Conservation (phyloP, 2,113 vertebrate genomes). For the Etheostoma cragini region DNA sequence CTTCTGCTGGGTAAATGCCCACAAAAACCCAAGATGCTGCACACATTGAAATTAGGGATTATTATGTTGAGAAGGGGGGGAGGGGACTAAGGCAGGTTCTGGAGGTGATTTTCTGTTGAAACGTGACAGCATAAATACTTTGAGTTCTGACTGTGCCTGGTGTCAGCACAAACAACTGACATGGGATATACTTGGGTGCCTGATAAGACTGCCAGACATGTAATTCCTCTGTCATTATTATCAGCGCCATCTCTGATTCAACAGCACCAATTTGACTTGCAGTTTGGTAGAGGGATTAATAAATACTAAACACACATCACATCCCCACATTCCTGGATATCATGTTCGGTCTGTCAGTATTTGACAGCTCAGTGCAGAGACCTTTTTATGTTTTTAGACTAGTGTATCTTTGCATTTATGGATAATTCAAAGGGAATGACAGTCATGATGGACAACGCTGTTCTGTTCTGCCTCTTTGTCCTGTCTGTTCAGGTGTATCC, state of each 20-base stretch:
- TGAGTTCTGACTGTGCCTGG: constrained; percentile 60
- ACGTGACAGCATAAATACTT: constrained; percentile 78
- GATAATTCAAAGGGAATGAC: not conserved
- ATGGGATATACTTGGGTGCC: constrained; percentile 61
- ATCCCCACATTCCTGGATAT: constrained; percentile 33
- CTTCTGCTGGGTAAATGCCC: constrained; percentile 62
- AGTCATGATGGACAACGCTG: not conserved
- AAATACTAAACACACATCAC: constrained; percentile 57
- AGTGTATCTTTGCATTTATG: constrained; percentile 26
- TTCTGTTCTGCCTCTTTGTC: constrained; percentile 6
- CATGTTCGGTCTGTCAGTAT: constrained; percentile 28
- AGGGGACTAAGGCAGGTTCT: constrained; percentile 30
- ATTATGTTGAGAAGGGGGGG: constrained; percentile 52
- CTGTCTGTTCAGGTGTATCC: not conserved
- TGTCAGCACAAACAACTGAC: constrained; percentile 65
- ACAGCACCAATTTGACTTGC: constrained; percentile 52
- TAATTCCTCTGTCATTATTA: constrained; percentile 70
- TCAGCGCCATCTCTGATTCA: constrained; percentile 55
- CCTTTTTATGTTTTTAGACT: constrained; percentile 17
- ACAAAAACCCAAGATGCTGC: constrained; percentile 25
- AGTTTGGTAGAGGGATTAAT: constrained; percentile 47
- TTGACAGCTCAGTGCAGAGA: constrained; percentile 11
- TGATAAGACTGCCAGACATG: constrained; percentile 61
- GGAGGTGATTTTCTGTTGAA: constrained; percentile 67
- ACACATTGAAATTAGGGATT: constrained; percentile 67